A percentile compares a stretch with the other conserved stretches of the same genome.
Conservation (phyloP, 2,113 vertebrate species). For the Delphinus delphis region DNA sequence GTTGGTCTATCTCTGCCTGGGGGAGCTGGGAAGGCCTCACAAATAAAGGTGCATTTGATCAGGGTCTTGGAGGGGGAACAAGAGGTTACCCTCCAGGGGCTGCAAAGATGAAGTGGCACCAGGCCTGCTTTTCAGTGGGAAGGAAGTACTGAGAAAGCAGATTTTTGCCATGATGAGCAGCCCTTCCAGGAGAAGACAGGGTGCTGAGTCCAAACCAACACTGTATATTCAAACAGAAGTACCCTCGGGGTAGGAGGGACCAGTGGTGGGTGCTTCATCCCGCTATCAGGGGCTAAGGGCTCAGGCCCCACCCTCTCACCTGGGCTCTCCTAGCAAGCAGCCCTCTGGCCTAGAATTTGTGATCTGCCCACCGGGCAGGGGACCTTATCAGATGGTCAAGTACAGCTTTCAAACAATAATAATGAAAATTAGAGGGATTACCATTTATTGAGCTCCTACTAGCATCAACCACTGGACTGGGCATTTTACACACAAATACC, state of each 20-base stretch:
- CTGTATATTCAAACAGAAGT: not conserved
- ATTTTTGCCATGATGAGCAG: not conserved
- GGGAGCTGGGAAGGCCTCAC: not conserved
- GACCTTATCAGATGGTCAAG: not conserved
- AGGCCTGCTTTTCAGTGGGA: not conserved
- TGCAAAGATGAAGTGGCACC: not conserved
- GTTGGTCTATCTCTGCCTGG: not conserved
- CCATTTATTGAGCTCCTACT: not conserved
- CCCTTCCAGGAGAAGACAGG: not conserved
- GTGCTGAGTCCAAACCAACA: not conserved
- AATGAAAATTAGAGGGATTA: not conserved
- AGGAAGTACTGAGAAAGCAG: not conserved
- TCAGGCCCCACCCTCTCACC: not conserved
- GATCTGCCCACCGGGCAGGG: not conserved
- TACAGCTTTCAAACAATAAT: not conserved
- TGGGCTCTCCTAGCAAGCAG: not conserved
- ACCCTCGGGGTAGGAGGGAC: not conserved
- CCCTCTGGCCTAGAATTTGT: not conserved
- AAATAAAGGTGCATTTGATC: not conserved
- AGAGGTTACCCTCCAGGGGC: not conserved
- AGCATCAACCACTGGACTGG: not conserved
- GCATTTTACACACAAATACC: not conserved
- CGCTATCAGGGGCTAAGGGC: not conserved
- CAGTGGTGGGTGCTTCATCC: not conserved
- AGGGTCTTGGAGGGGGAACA: not conserved